A percentile compares a stretch with the other conserved stretches of the same genome.
Conservation (phyloP, 2,113 vertebrate species). For the Lichenostomus cassidix region DNA sequence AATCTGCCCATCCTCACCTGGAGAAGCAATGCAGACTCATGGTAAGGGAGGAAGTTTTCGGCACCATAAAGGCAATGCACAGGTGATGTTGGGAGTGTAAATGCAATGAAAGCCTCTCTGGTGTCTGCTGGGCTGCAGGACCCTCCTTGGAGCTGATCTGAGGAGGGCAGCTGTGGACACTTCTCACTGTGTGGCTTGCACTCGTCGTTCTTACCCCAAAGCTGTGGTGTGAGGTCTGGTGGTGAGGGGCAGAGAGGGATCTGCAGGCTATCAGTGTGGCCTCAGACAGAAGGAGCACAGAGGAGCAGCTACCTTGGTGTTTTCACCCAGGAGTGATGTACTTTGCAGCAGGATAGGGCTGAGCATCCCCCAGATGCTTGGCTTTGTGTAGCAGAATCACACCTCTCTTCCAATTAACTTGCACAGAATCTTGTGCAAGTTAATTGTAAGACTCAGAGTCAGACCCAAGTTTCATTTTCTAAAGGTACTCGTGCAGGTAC, state of each 20-base stretch:
- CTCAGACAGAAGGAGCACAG: not conserved
- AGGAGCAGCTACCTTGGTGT: not conserved
- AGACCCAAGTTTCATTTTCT: not conserved
- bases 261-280: not conserved
- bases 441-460: not conserved
- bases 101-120: not conserved
- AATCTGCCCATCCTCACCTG: not conserved
- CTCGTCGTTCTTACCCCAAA: not conserved
- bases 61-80: not conserved
- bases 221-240: not conserved
- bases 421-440: not conserved
- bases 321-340: not conserved
- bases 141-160: not conserved
- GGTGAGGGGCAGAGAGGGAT: not conserved
- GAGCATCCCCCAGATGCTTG: not conserved
- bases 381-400: not conserved
- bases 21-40: not conserved
- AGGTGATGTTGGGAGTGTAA: not conserved
- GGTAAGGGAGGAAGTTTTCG: not conserved
- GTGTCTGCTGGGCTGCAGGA: not conserved
- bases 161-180: not conserved
- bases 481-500: not conserved
- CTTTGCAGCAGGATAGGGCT: not conserved
- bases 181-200: not conserved
- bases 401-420: not conserved